phyloP scores from a whole-genome alignment of 2,888 invertebrate genomes.

The Odontocolon sp. region DNA sequence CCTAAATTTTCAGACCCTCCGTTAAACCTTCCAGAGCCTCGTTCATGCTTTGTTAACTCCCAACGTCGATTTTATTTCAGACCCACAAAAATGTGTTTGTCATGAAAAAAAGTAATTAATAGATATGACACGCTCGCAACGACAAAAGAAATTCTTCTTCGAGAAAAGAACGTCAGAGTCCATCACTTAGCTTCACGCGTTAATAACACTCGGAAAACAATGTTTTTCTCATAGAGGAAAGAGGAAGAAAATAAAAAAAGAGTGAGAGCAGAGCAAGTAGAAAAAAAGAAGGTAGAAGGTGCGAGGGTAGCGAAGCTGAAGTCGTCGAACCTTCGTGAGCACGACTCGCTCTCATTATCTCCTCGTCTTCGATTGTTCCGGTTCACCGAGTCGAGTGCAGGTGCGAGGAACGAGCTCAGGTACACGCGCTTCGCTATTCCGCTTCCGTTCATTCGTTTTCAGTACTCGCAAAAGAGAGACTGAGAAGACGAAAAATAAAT shows the following conservation, averaged over 20 bases:
- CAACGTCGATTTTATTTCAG: no score
- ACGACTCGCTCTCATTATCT: constrained; percentile 66
- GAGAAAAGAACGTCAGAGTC: background rate
- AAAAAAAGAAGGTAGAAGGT: constrained; percentile 12
- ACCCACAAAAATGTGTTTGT: no score
- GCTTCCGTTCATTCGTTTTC: constrained; percentile 9
- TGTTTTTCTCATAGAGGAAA: constrained; percentile 17
- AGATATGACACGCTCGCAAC: background rate
- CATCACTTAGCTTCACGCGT: background rate
- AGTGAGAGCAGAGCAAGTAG: constrained; percentile 12
- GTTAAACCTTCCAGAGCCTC: no score
- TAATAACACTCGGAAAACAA: constrained; percentile 30
- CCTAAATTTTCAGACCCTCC: no score
- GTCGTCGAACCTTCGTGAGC: constrained; percentile 27
- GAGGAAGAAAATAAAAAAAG: constrained; percentile 2
- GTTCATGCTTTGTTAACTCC: no score
- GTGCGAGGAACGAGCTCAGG: constrained; percentile 7
- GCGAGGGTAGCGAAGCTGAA: constrained; percentile 47
- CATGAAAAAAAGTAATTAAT: background rate
- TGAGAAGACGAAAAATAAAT: constrained; percentile 34
- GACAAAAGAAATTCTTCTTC: background rate
- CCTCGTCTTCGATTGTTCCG: constrained; percentile 72
- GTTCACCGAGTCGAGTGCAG: constrained; percentile 61
- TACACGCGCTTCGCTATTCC: constrained; percentile 8
- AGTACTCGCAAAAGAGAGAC: background rate